These are phyloP conservation scores for Beroe forskalii DNA, from an alignment of 37 sponge, comb jelly and placozoan genomes.

Conservation along the genomic window DNA sequence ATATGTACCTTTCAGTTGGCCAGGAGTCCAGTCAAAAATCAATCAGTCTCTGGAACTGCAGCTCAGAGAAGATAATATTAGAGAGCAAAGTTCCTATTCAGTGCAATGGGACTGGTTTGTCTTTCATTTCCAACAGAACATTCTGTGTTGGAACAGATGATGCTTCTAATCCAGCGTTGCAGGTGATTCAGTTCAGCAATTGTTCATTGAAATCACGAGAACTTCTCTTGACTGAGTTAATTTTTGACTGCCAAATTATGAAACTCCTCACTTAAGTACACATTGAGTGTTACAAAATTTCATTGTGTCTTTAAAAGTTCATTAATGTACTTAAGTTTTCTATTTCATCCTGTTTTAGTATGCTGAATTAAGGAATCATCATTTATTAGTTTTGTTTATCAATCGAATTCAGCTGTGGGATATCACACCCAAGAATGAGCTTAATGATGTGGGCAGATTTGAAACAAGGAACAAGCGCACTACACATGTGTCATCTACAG, in stretches of 20 bases:
- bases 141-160: conserved; percentile 15
- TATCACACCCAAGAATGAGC: not conserved
- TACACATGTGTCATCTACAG: conserved; percentile 1
- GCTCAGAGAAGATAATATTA: conserved; percentile 31
- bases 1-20: conserved; percentile 13
- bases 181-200: not conserved
- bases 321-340: too few relatives aligned
- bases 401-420: conserved; percentile 42
- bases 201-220: not conserved
- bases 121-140: conserved; percentile 3
- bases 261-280: too few relatives aligned
- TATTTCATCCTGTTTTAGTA: too few relatives aligned
- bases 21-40: not conserved
- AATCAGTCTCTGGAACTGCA: conserved; percentile 28
- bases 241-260: too few relatives aligned
- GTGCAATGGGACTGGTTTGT: not conserved
- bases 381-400: too few relatives aligned
- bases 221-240: too few relatives aligned
- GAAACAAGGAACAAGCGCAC: conserved; percentile 11
- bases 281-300: too few relatives aligned
- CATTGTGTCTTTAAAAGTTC: too few relatives aligned
- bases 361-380: too few relatives aligned
- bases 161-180: not conserved
- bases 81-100: not conserved
- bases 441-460: not conserved